Conservation (phyloP, 2,888 invertebrate species). For the Caenorhabditis afra region DNA sequence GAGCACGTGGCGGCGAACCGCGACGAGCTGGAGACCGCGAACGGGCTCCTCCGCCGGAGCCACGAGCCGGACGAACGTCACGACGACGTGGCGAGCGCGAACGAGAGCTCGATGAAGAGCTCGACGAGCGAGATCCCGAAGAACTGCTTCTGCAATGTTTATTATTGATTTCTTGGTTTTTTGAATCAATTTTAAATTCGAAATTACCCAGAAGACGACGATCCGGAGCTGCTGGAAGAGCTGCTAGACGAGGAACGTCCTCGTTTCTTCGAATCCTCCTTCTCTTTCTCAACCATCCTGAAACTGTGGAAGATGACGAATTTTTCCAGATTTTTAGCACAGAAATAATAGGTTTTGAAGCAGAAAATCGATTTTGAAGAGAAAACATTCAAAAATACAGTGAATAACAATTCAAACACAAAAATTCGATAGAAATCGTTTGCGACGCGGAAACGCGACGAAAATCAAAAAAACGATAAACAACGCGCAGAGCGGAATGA, state of each 20-base stretch:
- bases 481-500: constrained; percentile 16
- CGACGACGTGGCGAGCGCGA: constrained; percentile 66
- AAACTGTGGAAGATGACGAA: not conserved
- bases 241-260: constrained; percentile 67
- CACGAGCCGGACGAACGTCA: constrained; percentile 28
- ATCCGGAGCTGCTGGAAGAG: constrained; percentile 64
- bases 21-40: constrained; percentile 61
- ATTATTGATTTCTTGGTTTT: too few relatives aligned
- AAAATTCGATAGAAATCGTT: constrained; percentile 2
- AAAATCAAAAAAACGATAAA: constrained; percentile 7
- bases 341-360: not conserved
- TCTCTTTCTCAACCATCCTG: constrained; percentile 66
- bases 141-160: constrained; percentile 44
- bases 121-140: constrained; percentile 64
- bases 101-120: constrained; percentile 63
- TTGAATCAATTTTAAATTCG: not conserved
- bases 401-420: not conserved
- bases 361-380: not conserved
- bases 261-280: constrained; percentile 51
- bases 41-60: constrained; percentile 19
- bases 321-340: too few relatives aligned
- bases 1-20: constrained; percentile 68
- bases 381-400: not conserved
- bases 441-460: constrained; percentile 13
- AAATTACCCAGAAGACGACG: constrained; percentile 54